Evolutionary conservation across 2,113 vertebrate genomes (phyloP), one percentile per base, ranked within the genome.

Genomic region (Menidia beryllina): DNA sequence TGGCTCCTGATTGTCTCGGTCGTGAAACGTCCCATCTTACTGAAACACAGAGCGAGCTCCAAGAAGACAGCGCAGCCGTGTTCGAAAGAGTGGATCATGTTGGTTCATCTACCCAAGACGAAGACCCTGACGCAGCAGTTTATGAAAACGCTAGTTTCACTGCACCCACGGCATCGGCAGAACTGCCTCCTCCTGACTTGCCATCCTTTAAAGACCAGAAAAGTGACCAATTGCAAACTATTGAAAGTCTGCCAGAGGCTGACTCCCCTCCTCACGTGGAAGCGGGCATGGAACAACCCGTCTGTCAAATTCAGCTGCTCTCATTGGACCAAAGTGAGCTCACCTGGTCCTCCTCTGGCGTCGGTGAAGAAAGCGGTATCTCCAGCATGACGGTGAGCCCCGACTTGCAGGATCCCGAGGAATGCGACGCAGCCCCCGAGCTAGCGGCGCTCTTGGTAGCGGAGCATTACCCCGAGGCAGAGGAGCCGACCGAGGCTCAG

Each of bases 341-440:
- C 8, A 59, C 59, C 8, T 70, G 47, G 67, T 70, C 66, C 10
- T 76, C 47, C 21, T 52, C 66, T 38, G 65, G 62, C 53, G 41
- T 67, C 10, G 84, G 61, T n/a, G 56, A 53, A 17, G 89, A 91
- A 54, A 89, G 86, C 9, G 88, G 88, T 11, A 88, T 88, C 45
- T 89, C 88, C 3, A 89, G 87, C 72, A 79, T 89, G 88, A 26
- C 86, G 0, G 70, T 81, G 12, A 88, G 75, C 58, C 88, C 88
- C 15, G 85, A 85, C 7, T 20, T 74, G 21, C 56, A 54, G 14
- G 56, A 69, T 14, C 19, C 36, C 8, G 25, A 15, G 3, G 11
- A 72, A 13, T 81, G 30, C 41, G 67, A 26, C 0, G 0, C 34
- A 17, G 52, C 17, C 2, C 3, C n/a, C 54, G 57, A 47, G 23